These are phyloP conservation scores for Cheilosia soror DNA, from an alignment of 2,888 invertebrate genomes.

Conservation along the genomic window DNA sequence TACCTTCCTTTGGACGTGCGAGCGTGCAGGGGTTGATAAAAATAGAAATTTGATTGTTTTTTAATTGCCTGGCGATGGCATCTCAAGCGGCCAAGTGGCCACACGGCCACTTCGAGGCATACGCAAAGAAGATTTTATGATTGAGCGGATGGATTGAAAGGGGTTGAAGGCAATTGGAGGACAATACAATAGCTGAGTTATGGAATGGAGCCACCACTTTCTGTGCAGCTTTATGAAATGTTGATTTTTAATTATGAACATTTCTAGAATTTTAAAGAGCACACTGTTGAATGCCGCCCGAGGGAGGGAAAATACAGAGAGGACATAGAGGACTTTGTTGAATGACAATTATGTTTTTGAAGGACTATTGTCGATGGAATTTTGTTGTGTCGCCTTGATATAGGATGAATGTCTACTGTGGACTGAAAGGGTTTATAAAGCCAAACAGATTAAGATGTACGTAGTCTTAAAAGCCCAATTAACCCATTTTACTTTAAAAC, in stretches of 20 bases:
- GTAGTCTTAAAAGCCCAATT: too few species aligned
- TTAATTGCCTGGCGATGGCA: constrained; percentile 47
- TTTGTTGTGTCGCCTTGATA: not conserved
- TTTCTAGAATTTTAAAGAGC: constrained; percentile 23
- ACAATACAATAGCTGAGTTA: constrained; percentile 33
- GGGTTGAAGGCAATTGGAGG: constrained; percentile 55
- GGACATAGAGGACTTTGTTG: not conserved
- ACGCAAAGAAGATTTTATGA: constrained; percentile 27
- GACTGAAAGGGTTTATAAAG: too few species aligned
- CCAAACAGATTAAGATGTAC: too few species aligned
- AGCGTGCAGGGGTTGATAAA: constrained; percentile 38
- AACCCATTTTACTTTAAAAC: too few species aligned
- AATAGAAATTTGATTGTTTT: constrained; percentile 65
- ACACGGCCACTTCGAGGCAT: constrained; percentile 21
- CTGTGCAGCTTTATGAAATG: constrained; percentile 19
- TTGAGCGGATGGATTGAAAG: constrained; percentile 24
- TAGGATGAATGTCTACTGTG: not conserved
- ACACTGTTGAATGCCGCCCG: constrained; percentile 5
- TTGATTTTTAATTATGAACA: constrained; percentile 44
- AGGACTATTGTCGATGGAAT: not conserved
- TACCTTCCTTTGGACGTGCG: constrained; percentile 31
- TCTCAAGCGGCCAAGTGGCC: constrained; percentile 35
- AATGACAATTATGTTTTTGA: not conserved
- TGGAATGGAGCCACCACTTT: constrained; percentile 2
- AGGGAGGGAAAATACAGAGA: not conserved